phyloP scores from a whole-genome alignment of 2,888 invertebrate species.

The Volucella bombylans region DNA sequence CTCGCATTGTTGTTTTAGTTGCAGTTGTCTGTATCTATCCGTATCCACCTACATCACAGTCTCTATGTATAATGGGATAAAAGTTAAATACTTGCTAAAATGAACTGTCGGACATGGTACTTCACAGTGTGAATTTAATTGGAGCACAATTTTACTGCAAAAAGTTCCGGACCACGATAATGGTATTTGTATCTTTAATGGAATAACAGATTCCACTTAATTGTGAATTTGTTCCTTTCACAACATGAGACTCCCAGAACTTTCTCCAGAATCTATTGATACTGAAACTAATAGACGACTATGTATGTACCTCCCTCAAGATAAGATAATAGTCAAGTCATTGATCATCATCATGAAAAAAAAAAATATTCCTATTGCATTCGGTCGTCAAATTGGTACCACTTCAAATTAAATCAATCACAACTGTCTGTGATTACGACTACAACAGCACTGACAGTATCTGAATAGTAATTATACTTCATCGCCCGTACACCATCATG shows the following conservation, averaged over 20 bases:
- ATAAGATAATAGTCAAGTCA: slow-evolving; percentile 12
- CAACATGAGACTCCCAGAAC: slow-evolving; percentile 1
- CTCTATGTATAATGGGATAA: neutral
- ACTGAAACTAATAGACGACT: neutral
- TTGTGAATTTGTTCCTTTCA: neutral
- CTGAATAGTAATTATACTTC: too few relatives aligned
- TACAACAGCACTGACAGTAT: too few relatives aligned
- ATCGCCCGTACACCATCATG: too few relatives aligned
- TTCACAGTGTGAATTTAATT: neutral
- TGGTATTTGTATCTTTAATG: neutral
- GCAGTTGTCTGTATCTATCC: slow-evolving; percentile 17
- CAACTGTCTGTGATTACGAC: neutral
- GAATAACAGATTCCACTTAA: neutral
- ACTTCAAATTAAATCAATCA: neutral
- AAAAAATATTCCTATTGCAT: neutral
- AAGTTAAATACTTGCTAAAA: neutral
- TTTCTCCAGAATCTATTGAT: neutral
- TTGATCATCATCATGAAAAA: neutral
- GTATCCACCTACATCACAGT: neutral
- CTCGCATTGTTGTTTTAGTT: slow-evolving; percentile 28
- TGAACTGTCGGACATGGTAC: slow-evolving; percentile 1
- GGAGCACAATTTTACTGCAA: neutral
- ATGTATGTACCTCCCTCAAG: neutral
- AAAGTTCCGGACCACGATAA: neutral
- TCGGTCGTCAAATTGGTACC: slow-evolving; percentile 1